These are phyloP conservation scores for Garra rufa DNA, from an alignment of 2,113 vertebrate genomes.

Conservation along the genomic window DNA sequence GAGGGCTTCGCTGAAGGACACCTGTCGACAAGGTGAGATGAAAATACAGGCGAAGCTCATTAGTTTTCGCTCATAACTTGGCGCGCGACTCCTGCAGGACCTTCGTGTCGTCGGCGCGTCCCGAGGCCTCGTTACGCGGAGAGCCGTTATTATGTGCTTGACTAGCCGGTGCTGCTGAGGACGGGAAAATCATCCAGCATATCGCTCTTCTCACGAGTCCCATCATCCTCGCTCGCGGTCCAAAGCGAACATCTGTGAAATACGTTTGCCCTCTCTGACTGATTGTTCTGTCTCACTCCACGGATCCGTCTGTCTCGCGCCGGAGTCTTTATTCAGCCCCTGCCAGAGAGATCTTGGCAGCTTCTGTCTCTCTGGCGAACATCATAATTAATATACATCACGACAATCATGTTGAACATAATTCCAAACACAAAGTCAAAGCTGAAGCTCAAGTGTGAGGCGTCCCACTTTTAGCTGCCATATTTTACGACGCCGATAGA, in stretches of 20 bases:
- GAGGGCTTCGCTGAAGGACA: slow-evolving; percentile 67
- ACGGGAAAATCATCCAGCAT: slow-evolving; percentile 79
- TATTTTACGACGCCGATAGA: not conserved
- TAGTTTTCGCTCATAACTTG: slow-evolving; percentile 63
- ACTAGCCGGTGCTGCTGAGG: slow-evolving; percentile 65
- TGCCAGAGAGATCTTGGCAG: slow-evolving; percentile 7
- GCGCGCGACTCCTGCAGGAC: slow-evolving; percentile 52
- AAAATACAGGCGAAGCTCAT: slow-evolving; percentile 68
- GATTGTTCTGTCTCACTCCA: slow-evolving; percentile 61
- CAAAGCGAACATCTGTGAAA: slow-evolving; percentile 59
- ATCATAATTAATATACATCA: slow-evolving; percentile 12
- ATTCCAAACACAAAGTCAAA: slow-evolving; percentile 17
- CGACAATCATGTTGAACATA: not conserved
- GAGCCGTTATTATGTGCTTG: slow-evolving; percentile 71
- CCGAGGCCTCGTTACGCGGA: slow-evolving; percentile 71
- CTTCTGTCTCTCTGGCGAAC: slow-evolving; percentile 12
- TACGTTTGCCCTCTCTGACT: slow-evolving; percentile 59
- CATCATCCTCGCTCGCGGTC: slow-evolving; percentile 64
- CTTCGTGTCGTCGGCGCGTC: slow-evolving; percentile 71
- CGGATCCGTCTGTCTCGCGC: not conserved
- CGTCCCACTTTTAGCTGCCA: not conserved
- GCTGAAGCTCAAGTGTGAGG: not conserved
- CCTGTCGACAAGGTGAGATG: slow-evolving; percentile 71
- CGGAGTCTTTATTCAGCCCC: not conserved
- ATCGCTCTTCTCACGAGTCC: slow-evolving; percentile 70